Percentiles rank a stretch among this genome's conserved stretches.
Conservation (phyloP, 2,797 vertebrate species). For the Sparus aurata region DNA sequence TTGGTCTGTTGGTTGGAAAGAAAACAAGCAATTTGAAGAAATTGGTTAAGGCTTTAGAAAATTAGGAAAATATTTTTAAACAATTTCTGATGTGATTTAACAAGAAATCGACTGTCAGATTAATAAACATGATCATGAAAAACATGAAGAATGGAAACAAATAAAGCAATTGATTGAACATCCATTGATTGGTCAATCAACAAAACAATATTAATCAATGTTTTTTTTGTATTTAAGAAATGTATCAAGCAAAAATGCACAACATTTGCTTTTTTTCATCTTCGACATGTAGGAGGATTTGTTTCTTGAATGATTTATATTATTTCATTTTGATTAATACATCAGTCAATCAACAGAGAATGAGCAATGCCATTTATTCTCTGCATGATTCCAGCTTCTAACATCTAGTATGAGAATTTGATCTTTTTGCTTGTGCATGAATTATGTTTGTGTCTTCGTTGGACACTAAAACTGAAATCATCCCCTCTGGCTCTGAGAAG, state of each 20-base stretch:
- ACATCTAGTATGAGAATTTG: background rate
- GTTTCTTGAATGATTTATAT: background rate
- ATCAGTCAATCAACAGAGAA: background rate
- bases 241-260: background rate
- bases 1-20: background rate
- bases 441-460: background rate
- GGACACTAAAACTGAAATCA: too few species aligned
- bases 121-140: too few species aligned
- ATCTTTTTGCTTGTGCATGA: background rate
- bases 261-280: background rate
- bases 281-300: background rate
- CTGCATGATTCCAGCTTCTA: background rate
- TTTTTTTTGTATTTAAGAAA: background rate
- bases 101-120: background rate
- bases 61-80: background rate
- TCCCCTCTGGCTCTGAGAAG: too few species aligned
- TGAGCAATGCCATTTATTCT: background rate
- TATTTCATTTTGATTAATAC: background rate
- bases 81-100: background rate
- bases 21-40: background rate
- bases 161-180: background rate
- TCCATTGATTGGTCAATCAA: background rate
- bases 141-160: background rate
- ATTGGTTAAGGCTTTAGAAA: background rate
- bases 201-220: background rate